Base-by-base conservation (phyloP, 2,797 vertebrate species). In the Euphonia xanthogaster region DNA sequence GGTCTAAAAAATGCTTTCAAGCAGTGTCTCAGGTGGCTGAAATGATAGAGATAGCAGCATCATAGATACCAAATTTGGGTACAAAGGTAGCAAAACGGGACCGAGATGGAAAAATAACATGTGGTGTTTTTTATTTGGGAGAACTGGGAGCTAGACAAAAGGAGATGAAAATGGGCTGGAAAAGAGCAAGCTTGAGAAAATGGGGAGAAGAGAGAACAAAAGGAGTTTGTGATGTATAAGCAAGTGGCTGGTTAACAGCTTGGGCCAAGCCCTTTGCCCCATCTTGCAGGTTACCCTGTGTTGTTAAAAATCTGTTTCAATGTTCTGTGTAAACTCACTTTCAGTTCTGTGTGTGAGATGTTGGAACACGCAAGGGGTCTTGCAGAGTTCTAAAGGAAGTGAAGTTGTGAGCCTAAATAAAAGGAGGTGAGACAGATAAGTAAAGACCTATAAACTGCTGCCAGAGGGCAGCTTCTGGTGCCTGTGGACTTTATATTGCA, bases 41-140 rank as follows among this genome's bases (percentile, higher is more conserved):
- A 54, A 53, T 61, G 10, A 13, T 14, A 0, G 1, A 72, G 11
- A 22, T 58, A 65, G 22, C 11, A 62, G 3, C 21, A 68, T 51
- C 51, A 21, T 9, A 72, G 63, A 40, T 47, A 71, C 1, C 20
- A 67, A 33, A 21, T 67, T 21, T 67, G 12, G 10, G 19, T 65
- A 19, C 16, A 61, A 42, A 58, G 19, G 22, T n/a, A 70, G 28
- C 3, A 54, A 73, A 82, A 80, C 20, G 20, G 3, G 31, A 88
- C 17, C 0, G 0, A 73, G 27, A 35, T 9, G n/a, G 15, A 73
- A 73, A 85, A 82, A 4, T 39, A 70, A 23, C 15, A 23, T 37
- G 3, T 0, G 9, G 12, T 0, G 0, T n/a, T 75, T 14, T 57
- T 91, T 68, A 25, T 68, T 42, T 92, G n/a, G 14, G 22, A 55